Evolutionary conservation across 37 sponge, comb jelly and placozoan genomes (phyloP).

Genomic region (Aplysina aerophoba): DNA sequence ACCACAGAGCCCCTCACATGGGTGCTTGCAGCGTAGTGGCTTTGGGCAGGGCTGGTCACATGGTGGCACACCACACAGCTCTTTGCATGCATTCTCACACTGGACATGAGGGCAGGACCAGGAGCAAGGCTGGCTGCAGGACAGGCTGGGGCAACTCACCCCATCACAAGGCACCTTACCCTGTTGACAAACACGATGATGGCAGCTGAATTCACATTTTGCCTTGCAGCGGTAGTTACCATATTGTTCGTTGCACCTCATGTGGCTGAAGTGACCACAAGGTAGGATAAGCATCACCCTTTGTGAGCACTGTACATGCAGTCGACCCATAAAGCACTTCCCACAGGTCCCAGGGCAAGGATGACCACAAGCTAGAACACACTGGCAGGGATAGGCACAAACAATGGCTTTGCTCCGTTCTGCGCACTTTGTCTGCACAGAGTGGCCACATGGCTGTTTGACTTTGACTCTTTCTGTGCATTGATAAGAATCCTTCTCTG

Average conservation of each 20-base stretch:
- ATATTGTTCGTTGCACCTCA: conserved; percentile 11
- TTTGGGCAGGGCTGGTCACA: conserved; percentile 67
- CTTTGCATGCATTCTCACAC: conserved; percentile 62
- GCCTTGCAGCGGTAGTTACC: not conserved
- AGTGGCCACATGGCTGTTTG: too few species aligned
- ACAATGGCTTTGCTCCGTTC: not conserved
- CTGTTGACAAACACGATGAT: not conserved
- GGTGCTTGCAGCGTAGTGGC: conserved; percentile 63
- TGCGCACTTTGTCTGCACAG: conserved; percentile 19
- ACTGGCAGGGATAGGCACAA: conserved; percentile 21
- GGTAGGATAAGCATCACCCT: not conserved
- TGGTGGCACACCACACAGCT: conserved; percentile 51
- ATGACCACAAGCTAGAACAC: conserved; percentile 69
- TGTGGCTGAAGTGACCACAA: conserved; percentile 1
- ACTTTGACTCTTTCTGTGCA: too few species aligned
- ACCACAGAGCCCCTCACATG: conserved; percentile 76
- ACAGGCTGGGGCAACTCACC: not conserved
- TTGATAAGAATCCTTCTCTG: too few species aligned
- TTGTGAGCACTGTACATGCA: conserved; percentile 6
- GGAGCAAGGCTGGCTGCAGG: conserved; percentile 40
- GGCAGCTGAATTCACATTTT: not conserved
- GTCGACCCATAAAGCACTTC: conserved; percentile 19
- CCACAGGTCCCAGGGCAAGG: conserved; percentile 44
- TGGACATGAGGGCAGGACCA: conserved; percentile 43
- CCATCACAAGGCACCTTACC: not conserved